phyloP scores from a whole-genome alignment of 1,140 invertebrate species.

The Tetragnatha versicolor region DNA sequence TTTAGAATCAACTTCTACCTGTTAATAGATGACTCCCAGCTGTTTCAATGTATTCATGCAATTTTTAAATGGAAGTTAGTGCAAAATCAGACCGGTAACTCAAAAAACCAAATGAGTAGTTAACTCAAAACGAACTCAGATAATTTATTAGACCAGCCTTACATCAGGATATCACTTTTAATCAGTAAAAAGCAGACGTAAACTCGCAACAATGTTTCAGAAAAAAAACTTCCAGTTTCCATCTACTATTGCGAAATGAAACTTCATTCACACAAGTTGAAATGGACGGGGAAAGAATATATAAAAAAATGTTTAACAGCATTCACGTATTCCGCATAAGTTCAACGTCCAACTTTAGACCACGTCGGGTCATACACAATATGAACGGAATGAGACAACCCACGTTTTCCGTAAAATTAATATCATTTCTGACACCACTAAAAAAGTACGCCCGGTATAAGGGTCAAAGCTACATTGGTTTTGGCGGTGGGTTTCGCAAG shows the following conservation, averaged over 20 bases:
- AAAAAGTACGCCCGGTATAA: not conserved
- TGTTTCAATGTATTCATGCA: too few species aligned
- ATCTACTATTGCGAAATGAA: not conserved
- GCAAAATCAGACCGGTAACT: too few species aligned
- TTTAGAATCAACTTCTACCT: too few species aligned
- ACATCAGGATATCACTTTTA: not conserved
- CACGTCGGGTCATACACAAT: not conserved
- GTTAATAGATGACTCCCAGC: too few species aligned
- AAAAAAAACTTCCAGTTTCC: not conserved
- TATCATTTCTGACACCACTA: not conserved
- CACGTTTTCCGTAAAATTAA: not conserved
- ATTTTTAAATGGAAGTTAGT: too few species aligned
- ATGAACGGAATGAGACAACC: not conserved
- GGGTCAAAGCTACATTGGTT: not conserved
- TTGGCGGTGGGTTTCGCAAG: too few species aligned
- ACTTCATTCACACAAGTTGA: not conserved
- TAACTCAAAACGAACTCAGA: too few species aligned
- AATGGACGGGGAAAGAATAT: not conserved
- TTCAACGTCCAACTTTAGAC: slow-evolving; percentile 19
- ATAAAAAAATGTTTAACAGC: not conserved
- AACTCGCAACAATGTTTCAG: not conserved
- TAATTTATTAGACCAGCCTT: too few species aligned
- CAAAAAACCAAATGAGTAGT: too few species aligned
- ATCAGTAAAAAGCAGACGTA: not conserved
- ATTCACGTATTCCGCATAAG: not conserved